A percentile compares a stretch with the other conserved stretches of the same genome.
Evolutionary conservation across 2,888 invertebrate genomes (phyloP).

Genomic region (Spodoptera picta): DNA sequence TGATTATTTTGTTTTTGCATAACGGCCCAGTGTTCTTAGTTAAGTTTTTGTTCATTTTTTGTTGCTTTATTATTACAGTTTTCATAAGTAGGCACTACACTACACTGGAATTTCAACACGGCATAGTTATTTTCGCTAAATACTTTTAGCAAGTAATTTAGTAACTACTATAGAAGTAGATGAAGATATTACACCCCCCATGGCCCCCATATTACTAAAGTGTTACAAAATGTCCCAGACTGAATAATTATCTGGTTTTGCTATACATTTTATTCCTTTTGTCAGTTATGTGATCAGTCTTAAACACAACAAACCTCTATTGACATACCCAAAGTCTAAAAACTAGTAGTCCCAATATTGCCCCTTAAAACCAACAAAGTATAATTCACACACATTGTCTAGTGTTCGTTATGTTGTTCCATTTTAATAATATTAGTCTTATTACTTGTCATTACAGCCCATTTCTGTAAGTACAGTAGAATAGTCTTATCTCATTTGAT

Average conservation of each 20-base stretch:
- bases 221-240: no score
- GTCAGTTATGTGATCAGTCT: no score
- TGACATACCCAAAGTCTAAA: no score
- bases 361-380: no score
- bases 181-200: not conserved
- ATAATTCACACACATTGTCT: not conserved
- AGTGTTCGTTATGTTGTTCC: slow-evolving; percentile 4
- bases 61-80: slow-evolving; percentile 21
- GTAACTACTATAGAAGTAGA: slow-evolving; percentile 13
- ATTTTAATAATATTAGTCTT: slow-evolving; percentile 13
- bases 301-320: no score
- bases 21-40: slow-evolving; percentile 39
- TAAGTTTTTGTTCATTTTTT: slow-evolving; percentile 20
- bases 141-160: not conserved
- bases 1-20: slow-evolving; percentile 46
- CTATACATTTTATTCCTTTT: no score
- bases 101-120: slow-evolving; percentile 5
- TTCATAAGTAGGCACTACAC: slow-evolving; percentile 12
- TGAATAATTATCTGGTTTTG: no score
- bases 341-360: no score
- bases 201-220: no score
- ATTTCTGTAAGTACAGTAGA: slow-evolving; percentile 51
- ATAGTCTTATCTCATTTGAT: slow-evolving; percentile 14
- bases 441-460: slow-evolving; percentile 48
- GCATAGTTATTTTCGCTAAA: slow-evolving; percentile 3